phyloP scores from a whole-genome alignment of 1,140 invertebrate species.

The Leptonema lineaticorne region DNA sequence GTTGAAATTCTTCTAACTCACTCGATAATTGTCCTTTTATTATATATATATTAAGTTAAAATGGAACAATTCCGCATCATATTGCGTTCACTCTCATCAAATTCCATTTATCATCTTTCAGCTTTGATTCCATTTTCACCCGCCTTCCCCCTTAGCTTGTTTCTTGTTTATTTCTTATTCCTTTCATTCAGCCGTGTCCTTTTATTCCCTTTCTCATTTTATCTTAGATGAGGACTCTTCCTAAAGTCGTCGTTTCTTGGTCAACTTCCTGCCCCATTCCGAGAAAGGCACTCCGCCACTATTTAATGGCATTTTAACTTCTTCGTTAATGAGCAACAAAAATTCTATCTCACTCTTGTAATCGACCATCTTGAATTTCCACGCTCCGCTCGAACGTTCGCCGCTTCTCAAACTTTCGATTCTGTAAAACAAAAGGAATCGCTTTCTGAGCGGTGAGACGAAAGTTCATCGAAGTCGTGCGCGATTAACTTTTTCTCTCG shows the following conservation, averaged over 20 bases:
- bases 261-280: not conserved
- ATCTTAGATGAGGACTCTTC: not conserved
- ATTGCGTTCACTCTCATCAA: no score
- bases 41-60: no score
- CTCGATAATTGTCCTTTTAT: no score
- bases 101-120: no score
- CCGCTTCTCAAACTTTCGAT: not conserved
- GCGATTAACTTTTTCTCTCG: not conserved
- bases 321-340: slow-evolving; percentile 17
- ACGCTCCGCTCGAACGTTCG: not conserved
- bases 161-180: no score
- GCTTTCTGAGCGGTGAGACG: no score
- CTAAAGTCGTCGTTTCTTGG: not conserved
- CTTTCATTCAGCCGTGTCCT: no score
- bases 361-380: not conserved
- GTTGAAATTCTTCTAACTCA: no score
- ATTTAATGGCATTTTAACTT: slow-evolving; percentile 18
- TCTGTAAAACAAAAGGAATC: not conserved
- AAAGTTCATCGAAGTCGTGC: no score
- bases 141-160: no score
- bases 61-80: no score
- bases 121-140: no score
- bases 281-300: not conserved
- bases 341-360: not conserved
- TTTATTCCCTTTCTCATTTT: not conserved